phyloP scores from a whole-genome alignment of 2,888 invertebrate genomes.

The Agelastica alni region DNA sequence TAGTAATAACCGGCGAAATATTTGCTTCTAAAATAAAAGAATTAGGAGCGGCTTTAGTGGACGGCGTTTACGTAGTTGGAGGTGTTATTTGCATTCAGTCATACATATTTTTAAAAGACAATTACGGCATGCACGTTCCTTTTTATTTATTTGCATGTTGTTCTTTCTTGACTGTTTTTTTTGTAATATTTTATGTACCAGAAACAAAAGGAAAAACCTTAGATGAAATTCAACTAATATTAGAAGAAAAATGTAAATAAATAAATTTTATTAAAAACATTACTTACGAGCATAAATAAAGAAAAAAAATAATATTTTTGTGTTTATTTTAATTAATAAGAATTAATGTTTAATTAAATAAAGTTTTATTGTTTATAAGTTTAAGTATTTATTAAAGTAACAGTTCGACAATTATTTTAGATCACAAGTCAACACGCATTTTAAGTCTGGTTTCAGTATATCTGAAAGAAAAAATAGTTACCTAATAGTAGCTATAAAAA shows the following conservation, averaged over 20 bases:
- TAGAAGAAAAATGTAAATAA: constrained; percentile 41
- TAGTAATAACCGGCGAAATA: constrained; percentile 52
- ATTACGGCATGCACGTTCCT: constrained; percentile 48
- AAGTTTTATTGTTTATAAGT: no score
- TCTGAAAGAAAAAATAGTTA: no score
- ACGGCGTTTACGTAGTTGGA: constrained; percentile 49
- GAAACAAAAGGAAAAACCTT: constrained; percentile 52
- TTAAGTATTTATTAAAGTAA: no score
- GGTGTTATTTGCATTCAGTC: constrained; percentile 48
- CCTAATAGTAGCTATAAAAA: no score
- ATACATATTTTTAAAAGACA: constrained; percentile 43
- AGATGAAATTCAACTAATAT: constrained; percentile 51
- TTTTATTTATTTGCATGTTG: constrained; percentile 50
- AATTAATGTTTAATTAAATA: no score
- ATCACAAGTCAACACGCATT: no score
- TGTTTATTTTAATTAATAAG: no score
- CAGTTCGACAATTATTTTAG: no score
- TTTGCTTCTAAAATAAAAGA: constrained; percentile 54
- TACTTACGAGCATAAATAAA: no score
- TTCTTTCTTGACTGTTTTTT: constrained; percentile 47
- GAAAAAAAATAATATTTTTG: no score
- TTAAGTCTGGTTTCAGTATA: no score
- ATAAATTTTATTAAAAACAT: no score
- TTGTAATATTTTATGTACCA: constrained; percentile 48
- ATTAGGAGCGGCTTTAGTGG: constrained; percentile 52